Evolutionary conservation across 2,113 vertebrate species (phyloP).

Genomic region (Saguinus imperator): DNA sequence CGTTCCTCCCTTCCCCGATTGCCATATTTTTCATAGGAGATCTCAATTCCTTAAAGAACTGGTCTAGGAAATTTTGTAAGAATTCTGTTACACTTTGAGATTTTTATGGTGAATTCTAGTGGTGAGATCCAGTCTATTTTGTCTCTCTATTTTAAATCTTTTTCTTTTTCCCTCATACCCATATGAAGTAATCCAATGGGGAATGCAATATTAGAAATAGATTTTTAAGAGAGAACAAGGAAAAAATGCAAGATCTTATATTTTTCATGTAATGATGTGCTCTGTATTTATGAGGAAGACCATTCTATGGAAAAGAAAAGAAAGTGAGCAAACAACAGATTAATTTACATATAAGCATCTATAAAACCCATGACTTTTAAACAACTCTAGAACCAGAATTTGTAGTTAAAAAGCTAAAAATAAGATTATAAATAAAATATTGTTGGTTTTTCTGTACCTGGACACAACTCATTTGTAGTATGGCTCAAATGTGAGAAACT

Average conservation of each 20-base stretch:
- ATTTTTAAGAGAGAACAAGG: conserved; percentile 87
- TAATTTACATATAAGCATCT: conserved; percentile 94
- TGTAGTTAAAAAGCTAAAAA: conserved; percentile 97
- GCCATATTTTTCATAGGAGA: conserved; percentile 87
- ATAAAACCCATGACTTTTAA: conserved; percentile 93
- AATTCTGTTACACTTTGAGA: conserved; percentile 88
- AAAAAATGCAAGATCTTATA: conserved; percentile 85
- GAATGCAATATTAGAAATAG: conserved; percentile 93
- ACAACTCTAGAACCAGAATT: conserved; percentile 96
- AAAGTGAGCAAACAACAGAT: conserved; percentile 81
- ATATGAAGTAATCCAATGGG: conserved; percentile 86
- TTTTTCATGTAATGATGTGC: conserved; percentile 93
- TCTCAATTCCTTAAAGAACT: conserved; percentile 84
- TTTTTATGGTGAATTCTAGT: conserved; percentile 91
- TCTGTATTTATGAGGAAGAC: conserved; percentile 87
- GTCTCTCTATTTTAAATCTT: conserved; percentile 79
- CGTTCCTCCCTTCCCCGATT: conserved; percentile 72
- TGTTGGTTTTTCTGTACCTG: conserved; percentile 94
- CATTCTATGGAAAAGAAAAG: conserved; percentile 88
- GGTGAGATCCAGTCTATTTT: conserved; percentile 89
- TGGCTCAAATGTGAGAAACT: conserved; percentile 74
- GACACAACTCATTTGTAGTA: conserved; percentile 84
- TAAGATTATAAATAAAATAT: conserved; percentile 99
- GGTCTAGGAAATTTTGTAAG: conserved; percentile 89
- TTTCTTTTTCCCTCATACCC: conserved; percentile 81